Evolutionary conservation across 2,797 vertebrate genomes (phyloP).

Genomic region (Furcifer pardalis): DNA sequence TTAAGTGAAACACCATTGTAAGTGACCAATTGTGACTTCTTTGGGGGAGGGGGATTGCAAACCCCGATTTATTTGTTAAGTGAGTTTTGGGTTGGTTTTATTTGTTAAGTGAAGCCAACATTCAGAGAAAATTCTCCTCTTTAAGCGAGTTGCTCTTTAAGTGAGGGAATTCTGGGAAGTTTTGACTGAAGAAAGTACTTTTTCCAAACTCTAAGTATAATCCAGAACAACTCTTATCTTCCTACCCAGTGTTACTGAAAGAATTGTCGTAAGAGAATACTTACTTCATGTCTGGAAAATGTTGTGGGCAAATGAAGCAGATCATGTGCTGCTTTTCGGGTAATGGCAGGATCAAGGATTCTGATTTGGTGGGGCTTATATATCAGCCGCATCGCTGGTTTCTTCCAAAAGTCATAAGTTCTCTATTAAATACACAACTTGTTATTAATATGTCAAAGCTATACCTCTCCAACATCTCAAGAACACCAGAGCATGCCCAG

Average conservation of each 20-base stretch:
- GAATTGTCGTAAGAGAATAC: conserved; percentile 38
- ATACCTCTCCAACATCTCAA: conserved; percentile 15
- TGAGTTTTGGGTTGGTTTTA: too few relatives aligned
- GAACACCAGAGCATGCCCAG: not conserved
- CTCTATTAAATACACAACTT: conserved; percentile 62
- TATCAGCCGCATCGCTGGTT: conserved; percentile 77
- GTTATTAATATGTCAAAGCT: not conserved
- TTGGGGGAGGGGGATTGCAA: too few relatives aligned
- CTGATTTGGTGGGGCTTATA: conserved; percentile 79
- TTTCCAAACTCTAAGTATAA: not conserved
- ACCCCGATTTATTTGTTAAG: too few relatives aligned
- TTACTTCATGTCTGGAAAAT: conserved; percentile 76
- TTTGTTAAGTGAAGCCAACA: too few relatives aligned
- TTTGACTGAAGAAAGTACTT: too few relatives aligned
- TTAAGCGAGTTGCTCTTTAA: too few relatives aligned
- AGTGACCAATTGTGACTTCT: too few relatives aligned
- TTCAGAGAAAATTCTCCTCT: too few relatives aligned
- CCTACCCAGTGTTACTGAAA: conserved; percentile 14
- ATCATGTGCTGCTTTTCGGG: conserved; percentile 75
- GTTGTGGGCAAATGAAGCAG: conserved; percentile 76
- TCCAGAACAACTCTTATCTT: not conserved
- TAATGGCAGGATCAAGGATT: conserved; percentile 79
- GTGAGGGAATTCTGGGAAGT: too few relatives aligned
- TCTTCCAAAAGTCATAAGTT: conserved; percentile 80
- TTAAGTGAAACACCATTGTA: too few relatives aligned